Conservation (phyloP, 2,797 vertebrate species). For the Halcyon badia region DNA sequence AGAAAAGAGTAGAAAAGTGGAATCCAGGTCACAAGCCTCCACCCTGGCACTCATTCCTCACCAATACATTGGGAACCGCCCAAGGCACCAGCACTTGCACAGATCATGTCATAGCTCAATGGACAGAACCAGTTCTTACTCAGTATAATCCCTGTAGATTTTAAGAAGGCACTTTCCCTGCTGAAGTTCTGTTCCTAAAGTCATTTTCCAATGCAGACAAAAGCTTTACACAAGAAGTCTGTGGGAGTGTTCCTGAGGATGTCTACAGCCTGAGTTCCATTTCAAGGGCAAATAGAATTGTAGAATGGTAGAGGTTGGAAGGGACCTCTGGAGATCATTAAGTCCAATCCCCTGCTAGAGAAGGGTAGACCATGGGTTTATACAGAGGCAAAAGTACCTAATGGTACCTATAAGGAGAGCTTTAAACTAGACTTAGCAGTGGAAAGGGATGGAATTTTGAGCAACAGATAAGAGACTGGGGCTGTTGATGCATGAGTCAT, state of each 20-base stretch:
- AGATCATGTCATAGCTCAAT: not conserved
- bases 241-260: not conserved
- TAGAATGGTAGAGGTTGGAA: too few relatives aligned
- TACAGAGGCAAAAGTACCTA: not conserved
- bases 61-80: not conserved
- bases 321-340: too few relatives aligned
- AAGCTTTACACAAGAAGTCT: not conserved
- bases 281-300: not conserved
- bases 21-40: conserved; percentile 1
- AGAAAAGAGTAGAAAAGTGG: not conserved
- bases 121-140: not conserved
- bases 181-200: not conserved
- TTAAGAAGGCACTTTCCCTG: not conserved
- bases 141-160: not conserved
- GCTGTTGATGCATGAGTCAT: not conserved
- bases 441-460: not conserved
- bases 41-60: not conserved
- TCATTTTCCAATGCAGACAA: not conserved
- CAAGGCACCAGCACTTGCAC: not conserved
- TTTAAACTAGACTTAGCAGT: not conserved
- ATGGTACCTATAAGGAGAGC: not conserved
- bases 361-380: rapidly evolving
- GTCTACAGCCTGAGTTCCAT: not conserved
- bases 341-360: too few relatives aligned
- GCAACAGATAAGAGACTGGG: not conserved